Base-by-base conservation (phyloP, 1,140 invertebrate genomes). In the Pogonomyrmex californicus region DNA sequence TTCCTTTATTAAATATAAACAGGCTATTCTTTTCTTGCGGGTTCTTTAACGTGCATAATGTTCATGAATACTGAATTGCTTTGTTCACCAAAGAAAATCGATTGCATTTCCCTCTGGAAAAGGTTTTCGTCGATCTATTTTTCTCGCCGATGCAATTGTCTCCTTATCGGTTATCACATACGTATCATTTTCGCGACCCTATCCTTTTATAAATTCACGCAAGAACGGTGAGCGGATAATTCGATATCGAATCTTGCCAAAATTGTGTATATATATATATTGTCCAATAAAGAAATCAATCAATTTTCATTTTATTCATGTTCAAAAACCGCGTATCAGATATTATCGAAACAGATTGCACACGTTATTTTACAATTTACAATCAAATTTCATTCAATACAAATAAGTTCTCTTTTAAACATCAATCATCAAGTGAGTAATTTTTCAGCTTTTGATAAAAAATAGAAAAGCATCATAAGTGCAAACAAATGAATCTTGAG, bases 101-200 rank as follows among this genome's bases (percentile, higher is more conserved):
- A 65, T 66, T 38, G 23, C 4, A 65, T 66, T 87, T 65, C 12
- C 41, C 36, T 51, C 49, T 12, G 33, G 44, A 54, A 73, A 87
- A 75, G 51, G 10, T 75, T 75, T 41, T 54, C 33, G 23, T 33
- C n/a, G 23, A 14, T 78, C 58, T 41, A 79, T 68, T 79, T 23
- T 68, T 51, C 33, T 51, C 23, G 36, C n/a, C n/a, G 49, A 79
- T 79, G 23, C 47, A 68, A 44, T 79, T 79, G 49, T 77, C 41
- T 77, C 1, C 17, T 44, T 62, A 17, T 79, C 77, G 38, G 4
- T 38, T 49, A 5, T 1, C n/a, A 10, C n/a, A n/a, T 68, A 54
- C 4, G 47, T 14, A 33, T 79, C 77, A 68, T 41, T 36, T 79
- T 66, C 4, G 33, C 60, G 14, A 38, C 66, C 6, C 56, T 30